Evolutionary conservation across 2,797 vertebrate species (phyloP), one percentile per base, ranked within the genome.

Genomic region (Falco biarmicus): DNA sequence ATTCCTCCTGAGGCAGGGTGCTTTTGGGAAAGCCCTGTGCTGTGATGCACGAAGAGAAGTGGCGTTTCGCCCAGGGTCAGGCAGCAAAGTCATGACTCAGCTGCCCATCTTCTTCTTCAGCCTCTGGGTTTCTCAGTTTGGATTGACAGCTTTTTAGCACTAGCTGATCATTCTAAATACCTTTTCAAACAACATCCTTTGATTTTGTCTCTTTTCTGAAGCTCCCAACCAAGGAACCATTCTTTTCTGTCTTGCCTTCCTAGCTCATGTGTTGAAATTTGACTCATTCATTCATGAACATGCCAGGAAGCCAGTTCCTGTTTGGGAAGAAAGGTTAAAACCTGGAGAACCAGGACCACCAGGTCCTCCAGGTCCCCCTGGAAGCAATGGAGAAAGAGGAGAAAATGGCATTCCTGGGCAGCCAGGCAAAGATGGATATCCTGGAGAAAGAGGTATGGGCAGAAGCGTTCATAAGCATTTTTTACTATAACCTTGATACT

Each of bases 191-290:
- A 79, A 37, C 26, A 50, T 60, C 18, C 25, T 83, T 48, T 79
- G 47, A 2, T 70, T 69, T 84, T 45, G 4, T 48, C 26, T 79
- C 41, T 43, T 37, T 54, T 73, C 37, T 70, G 53, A 70, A 82
- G 85, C 47, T 77, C 31, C 4, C 48, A 65, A 39, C n/a, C 34
- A 63, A 89, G 32, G 34, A 79, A 81, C 79, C 0, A 3, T 28
- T 89, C 4, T 5, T 76, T 93, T 90, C 61, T 92, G 12, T 32
- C 22, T 90, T 81, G 26, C 19, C 24, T 87, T 78, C 68, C 41
- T 96, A 98, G 98, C 95, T 61, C 98, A 98, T 1, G 81, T 98
- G 68, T 57, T 97, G 85, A 98, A 97, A 89, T 95, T 98, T 56
- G 96, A 98, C 39, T 94, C 98, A 4, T 97, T 97, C 75, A 88